Percentiles rank a stretch among this genome's conserved stretches.
These are phyloP conservation scores for Gastrophysa polygoni DNA, from an alignment of 2,888 invertebrate genomes.

Conservation along the genomic window DNA sequence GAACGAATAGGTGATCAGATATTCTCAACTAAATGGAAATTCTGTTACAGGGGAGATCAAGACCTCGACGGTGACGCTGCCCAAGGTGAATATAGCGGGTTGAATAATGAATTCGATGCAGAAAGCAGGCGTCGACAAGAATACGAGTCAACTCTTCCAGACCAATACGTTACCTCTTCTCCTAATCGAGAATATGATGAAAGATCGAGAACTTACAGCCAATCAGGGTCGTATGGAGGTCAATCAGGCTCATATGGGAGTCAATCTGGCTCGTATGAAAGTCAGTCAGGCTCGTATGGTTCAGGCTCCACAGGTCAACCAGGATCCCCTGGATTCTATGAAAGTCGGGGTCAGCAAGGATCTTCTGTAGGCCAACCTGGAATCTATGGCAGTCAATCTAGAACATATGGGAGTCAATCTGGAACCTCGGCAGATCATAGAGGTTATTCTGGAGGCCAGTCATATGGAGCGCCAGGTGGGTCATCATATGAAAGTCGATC, in stretches of 20 bases:
- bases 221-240: slow-evolving; percentile 11
- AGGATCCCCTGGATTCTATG: slow-evolving; percentile 12
- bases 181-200: background rate
- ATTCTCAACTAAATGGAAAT: no score
- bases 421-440: slow-evolving; percentile 16
- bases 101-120: background rate
- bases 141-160: slow-evolving; percentile 4
- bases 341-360: slow-evolving; percentile 1
- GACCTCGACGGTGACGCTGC: slow-evolving; percentile 10
- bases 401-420: slow-evolving; percentile 23
- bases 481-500: background rate
- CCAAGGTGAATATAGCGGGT: slow-evolving; percentile 4
- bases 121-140: background rate
- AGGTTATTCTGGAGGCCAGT: background rate
- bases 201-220: background rate
- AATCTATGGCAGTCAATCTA: slow-evolving; percentile 20
- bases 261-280: background rate
- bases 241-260: slow-evolving; percentile 14
- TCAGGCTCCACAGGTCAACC: no score
- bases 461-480: background rate
- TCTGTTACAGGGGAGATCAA: slow-evolving; percentile 23
- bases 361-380: slow-evolving; percentile 21
- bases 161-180: background rate
- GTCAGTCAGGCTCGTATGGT: slow-evolving; percentile 23
- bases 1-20: no score